Conservation (phyloP, 2,113 vertebrate genomes). For the Piliocolobus tephrosceles region DNA sequence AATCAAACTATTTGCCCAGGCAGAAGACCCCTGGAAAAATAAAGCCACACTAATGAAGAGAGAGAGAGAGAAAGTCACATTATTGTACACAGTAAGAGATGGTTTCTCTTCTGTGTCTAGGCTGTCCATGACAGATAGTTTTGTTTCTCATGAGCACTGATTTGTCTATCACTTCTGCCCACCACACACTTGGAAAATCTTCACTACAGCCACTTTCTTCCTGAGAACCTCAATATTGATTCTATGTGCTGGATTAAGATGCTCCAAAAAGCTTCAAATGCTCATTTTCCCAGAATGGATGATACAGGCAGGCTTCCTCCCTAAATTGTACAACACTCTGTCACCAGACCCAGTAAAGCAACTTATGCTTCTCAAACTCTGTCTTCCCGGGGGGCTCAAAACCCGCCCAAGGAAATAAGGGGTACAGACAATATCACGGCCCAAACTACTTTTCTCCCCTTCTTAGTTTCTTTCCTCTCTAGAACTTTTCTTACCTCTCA, state of each 20-base stretch:
- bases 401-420: background rate
- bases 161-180: background rate
- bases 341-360: background rate
- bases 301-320: too few species aligned
- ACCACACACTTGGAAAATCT: background rate
- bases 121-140: background rate
- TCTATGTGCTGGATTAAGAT: background rate
- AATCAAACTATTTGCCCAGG: background rate
- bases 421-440: too few species aligned
- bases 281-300: background rate
- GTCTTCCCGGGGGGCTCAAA: background rate
- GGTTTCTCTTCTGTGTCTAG: background rate
- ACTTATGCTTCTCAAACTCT: background rate
- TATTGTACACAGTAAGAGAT: background rate
- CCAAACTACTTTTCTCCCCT: background rate
- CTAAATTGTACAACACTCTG: background rate
- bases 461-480: background rate
- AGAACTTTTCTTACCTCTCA: background rate
- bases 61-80: background rate
- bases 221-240: background rate
- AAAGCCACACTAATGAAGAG: background rate
- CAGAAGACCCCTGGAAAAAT: background rate
- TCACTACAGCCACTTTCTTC: background rate
- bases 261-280: background rate
- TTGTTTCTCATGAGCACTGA: background rate